Evolutionary conservation across 1,140 invertebrate genomes (phyloP), one percentile per base, ranked within the genome.

Genomic region (Epicauta chinensis): DNA sequence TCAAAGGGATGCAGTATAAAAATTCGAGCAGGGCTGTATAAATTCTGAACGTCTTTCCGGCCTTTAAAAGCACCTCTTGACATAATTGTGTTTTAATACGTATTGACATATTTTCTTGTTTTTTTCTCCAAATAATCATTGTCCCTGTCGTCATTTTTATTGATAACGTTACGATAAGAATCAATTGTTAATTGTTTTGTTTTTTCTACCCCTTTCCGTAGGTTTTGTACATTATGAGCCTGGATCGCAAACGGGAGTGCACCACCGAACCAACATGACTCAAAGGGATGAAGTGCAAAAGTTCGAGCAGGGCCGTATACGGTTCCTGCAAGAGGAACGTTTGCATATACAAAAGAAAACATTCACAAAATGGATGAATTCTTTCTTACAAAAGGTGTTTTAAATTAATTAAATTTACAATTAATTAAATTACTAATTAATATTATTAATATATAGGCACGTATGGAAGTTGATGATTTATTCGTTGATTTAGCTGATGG

Each of bases 311-410:
- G 89, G 90, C 63, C 85, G 95, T 49, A 98, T 99, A 67, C 89
- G 91, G 75, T 90, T 91, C 65, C 81, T 98, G 65, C 93, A 97
- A 69, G 93, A 98, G 72, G 96, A 98, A 76, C 83, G 96, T 55
- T 76, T 97, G 47, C 87, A 96, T 72, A 98, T 99, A 62, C 97
- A 99, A 75, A 98, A 99, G 80, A 99, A 99, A 74, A 99, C 97
- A 5, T 99, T 99, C 74, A 98, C 97, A 64, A 99, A 99, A 94
- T 99, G 96, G 97, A 94, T 97, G 82, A 99, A 99, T 75, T 96
- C 93, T 1, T 98, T 97, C 75, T 75, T 99, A 55, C 84, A 91
- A 68, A 98, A 95, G 83, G 32, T 34, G 4, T 30, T 30, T 34
- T 12, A 2, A 1, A 34, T 34, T 1, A 3, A 23, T 23, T 23